A percentile compares a stretch with the other conserved stretches of the same genome.
Conservation (phyloP, 2,888 invertebrate species). For the Malthinus seriepunctatus region DNA sequence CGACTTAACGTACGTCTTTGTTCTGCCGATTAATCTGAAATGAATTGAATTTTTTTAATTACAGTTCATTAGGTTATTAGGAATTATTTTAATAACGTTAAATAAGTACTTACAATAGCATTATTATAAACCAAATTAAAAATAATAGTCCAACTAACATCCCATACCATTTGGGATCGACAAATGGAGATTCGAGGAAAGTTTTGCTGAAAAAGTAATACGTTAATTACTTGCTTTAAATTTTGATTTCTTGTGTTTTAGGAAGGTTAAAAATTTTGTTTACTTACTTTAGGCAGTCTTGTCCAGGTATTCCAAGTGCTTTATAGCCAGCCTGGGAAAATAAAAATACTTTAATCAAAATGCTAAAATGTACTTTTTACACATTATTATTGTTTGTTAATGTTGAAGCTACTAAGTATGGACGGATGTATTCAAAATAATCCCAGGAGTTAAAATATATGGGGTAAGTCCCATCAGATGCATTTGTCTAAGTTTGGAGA, state of each 20-base stretch:
- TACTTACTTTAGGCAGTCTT: constrained; percentile 52
- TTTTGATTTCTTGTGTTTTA: background rate
- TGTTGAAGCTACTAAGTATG: too few species aligned
- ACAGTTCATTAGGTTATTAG: too few species aligned
- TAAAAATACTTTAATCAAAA: constrained; percentile 5
- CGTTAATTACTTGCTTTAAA: too few species aligned
- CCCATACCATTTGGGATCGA: constrained; percentile 66
- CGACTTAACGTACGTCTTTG: constrained; percentile 49
- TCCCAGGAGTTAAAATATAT: too few species aligned
- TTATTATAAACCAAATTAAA: constrained; percentile 66
- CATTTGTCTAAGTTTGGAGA: too few species aligned
- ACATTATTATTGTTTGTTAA: too few species aligned
- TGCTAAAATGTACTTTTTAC: too few species aligned
- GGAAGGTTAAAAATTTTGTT: background rate
- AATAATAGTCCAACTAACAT: constrained; percentile 66
- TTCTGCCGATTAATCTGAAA: constrained; percentile 46
- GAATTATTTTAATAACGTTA: too few species aligned
- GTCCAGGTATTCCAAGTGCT: constrained; percentile 46
- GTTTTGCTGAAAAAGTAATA: constrained; percentile 47
- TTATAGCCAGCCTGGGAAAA: constrained; percentile 49
- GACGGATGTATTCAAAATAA: too few species aligned
- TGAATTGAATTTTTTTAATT: constrained; percentile 2
- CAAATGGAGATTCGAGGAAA: constrained; percentile 63
- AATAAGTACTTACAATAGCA: constrained; percentile 61
- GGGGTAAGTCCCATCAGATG: too few species aligned